Evolutionary conservation across 2,888 invertebrate species (phyloP).

Genomic region (Chymomyza amoena): DNA sequence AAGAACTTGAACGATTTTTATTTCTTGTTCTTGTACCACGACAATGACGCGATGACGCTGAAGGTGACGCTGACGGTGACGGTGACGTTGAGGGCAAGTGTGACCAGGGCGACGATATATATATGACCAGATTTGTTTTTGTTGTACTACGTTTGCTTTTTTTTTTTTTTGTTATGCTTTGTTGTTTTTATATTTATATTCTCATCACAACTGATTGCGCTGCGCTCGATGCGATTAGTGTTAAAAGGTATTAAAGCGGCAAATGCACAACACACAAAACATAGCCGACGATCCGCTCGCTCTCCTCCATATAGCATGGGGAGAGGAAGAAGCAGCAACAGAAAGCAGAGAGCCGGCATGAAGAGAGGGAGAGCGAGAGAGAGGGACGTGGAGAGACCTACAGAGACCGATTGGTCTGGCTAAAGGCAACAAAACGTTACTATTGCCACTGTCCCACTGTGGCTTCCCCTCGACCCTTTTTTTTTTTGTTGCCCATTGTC

Average conservation of each 20-base stretch:
- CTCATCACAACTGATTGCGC: conserved; percentile 79
- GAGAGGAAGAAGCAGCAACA: background rate
- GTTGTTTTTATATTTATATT: conserved; percentile 75
- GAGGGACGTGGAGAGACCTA: no score
- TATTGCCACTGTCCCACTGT: conserved; percentile 75
- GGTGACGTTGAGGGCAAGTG: background rate
- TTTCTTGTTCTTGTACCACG: conserved; percentile 63
- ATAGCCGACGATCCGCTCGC: conserved; percentile 5
- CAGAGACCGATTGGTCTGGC: conserved; percentile 29
- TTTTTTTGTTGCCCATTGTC: conserved; percentile 68
- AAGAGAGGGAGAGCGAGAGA: conserved; percentile 5
- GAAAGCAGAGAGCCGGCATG: background rate
- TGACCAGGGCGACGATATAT: conserved; percentile 66
- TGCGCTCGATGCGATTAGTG: conserved; percentile 77
- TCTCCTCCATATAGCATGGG: background rate
- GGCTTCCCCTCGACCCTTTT: conserved; percentile 40
- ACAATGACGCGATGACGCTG: background rate
- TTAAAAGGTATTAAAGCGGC: conserved; percentile 79
- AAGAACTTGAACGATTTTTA: conserved; percentile 73
- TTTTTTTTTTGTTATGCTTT: conserved; percentile 35
- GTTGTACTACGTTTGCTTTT: conserved; percentile 38
- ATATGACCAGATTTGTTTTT: conserved; percentile 41
- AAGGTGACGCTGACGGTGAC: background rate
- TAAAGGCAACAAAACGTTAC: conserved; percentile 71
- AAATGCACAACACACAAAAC: conserved; percentile 76